A percentile compares a stretch with the other conserved stretches of the same genome.
Evolutionary conservation across 2,888 invertebrate genomes (phyloP).

Genomic region (Epinotia ramella): DNA sequence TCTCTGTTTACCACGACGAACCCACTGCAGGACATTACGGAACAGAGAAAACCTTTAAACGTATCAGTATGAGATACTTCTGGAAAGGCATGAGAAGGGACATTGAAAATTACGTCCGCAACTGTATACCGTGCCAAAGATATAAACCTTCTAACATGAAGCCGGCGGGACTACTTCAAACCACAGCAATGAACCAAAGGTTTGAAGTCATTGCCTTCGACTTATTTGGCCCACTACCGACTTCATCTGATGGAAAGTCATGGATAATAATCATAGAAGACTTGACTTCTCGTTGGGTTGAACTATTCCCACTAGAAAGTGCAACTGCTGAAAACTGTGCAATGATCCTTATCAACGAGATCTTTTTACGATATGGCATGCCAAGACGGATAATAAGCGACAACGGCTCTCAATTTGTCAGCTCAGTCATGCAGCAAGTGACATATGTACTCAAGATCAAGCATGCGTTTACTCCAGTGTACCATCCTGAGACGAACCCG

Average conservation of each 20-base stretch:
- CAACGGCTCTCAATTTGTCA: too few relatives aligned
- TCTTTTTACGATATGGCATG: too few relatives aligned
- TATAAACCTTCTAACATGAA: constrained; percentile 19
- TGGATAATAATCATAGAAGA: constrained; percentile 13
- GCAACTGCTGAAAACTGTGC: constrained; percentile 10
- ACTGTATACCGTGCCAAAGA: constrained; percentile 3
- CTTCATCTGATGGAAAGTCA: background rate
- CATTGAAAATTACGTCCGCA: background rate
- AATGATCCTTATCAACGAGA: background rate
- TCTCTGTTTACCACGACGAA: background rate
- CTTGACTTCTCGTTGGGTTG: constrained; percentile 5
- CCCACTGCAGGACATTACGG: constrained; percentile 1
- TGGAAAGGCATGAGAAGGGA: too few relatives aligned
- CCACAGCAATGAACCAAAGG: background rate
- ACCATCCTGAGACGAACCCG: too few relatives aligned
- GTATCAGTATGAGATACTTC: too few relatives aligned
- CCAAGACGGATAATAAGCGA: too few relatives aligned
- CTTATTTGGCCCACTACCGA: background rate
- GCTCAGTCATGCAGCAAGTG: too few relatives aligned
- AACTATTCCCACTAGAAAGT: background rate
- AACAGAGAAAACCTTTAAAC: background rate
- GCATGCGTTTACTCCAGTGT: too few relatives aligned
- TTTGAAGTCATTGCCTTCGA: constrained; percentile 7
- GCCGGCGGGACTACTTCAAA: constrained; percentile 12
- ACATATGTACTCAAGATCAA: too few relatives aligned